Conservation (phyloP, 2,113 vertebrate species). For the Ardeotis arabs region DNA sequence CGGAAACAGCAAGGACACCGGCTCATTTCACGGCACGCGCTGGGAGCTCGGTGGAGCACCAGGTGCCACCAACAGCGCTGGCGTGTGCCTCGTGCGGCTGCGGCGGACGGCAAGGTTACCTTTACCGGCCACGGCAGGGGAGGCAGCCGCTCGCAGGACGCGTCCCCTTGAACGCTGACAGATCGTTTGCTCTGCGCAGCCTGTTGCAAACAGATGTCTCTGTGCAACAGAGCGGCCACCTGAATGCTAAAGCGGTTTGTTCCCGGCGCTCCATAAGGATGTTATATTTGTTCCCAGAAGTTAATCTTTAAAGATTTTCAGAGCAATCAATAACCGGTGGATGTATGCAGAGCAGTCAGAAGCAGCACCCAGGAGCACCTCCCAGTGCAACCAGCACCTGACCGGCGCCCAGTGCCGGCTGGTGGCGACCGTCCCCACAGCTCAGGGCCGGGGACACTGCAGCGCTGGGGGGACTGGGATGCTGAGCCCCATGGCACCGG, state of each 20-base stretch:
- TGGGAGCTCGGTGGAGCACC: neutral
- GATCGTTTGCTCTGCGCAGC: neutral
- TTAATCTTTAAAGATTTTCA: conserved; percentile 67
- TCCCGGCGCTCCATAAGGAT: conserved; percentile 47
- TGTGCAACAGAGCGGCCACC: conserved; percentile 37
- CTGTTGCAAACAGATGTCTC: conserved; percentile 44
- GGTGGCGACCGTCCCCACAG: neutral
- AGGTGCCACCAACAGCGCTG: neutral
- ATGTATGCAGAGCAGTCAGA: neutral
- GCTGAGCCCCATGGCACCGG: neutral
- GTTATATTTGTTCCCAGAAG: conserved; percentile 63
- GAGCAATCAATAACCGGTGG: conserved; percentile 50
- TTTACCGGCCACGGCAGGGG: neutral
- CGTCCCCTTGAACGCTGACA: neutral
- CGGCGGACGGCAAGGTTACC: neutral
- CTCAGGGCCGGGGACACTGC: fast-evolving
- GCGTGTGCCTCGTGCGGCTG: neutral
- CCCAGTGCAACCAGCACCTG: fast-evolving
- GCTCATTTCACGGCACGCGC: neutral
- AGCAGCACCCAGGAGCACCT: neutral
- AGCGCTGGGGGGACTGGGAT: neutral
- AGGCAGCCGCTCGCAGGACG: neutral
- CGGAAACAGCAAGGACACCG: neutral
- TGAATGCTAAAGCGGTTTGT: conserved; percentile 56
- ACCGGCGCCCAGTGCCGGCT: fast-evolving